A percentile compares a stretch with the other conserved stretches of the same genome.
phyloP scores from a whole-genome alignment of 2,888 invertebrate genomes.

The Synanthedon andrenaeformis region DNA sequence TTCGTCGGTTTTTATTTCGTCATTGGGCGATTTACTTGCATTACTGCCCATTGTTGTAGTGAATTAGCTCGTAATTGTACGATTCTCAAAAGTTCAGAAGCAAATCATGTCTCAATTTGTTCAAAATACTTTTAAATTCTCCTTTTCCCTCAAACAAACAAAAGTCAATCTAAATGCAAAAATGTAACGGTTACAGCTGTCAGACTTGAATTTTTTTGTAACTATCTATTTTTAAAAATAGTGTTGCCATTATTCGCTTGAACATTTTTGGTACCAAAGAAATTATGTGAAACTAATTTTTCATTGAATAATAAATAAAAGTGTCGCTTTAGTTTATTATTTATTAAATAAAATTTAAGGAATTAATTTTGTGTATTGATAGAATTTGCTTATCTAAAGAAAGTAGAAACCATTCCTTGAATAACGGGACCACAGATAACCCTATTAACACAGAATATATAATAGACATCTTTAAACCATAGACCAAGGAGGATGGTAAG shows the following conservation, averaged over 20 bases:
- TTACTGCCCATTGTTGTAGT: conserved; percentile 48
- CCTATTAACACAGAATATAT: too few species aligned
- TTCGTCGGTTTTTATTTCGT: conserved; percentile 30
- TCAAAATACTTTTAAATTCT: neutral
- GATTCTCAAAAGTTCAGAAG: conserved; percentile 4
- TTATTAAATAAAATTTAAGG: neutral
- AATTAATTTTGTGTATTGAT: too few species aligned
- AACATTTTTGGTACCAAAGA: neutral
- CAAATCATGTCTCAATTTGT: conserved; percentile 1
- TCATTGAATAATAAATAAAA: neutral
- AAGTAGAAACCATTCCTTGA: too few species aligned
- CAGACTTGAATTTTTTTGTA: conserved; percentile 18
- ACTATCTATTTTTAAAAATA: conserved; percentile 26
- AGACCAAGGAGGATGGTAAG: too few species aligned
- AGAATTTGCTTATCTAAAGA: too few species aligned
- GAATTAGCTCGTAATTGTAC: conserved; percentile 2
- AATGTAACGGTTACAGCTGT: conserved; percentile 41
- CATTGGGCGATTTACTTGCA: conserved; percentile 38
- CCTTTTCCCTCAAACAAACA: too few species aligned
- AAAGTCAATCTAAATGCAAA: conserved; percentile 22
- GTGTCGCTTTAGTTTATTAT: neutral
- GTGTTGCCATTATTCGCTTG: neutral
- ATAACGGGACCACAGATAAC: too few species aligned
- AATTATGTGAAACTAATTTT: neutral
- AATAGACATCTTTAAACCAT: too few species aligned